Evolutionary conservation across 2,888 invertebrate genomes (phyloP), one percentile per base, ranked within the genome.

Genomic region (Balanococcus diminutus): DNA sequence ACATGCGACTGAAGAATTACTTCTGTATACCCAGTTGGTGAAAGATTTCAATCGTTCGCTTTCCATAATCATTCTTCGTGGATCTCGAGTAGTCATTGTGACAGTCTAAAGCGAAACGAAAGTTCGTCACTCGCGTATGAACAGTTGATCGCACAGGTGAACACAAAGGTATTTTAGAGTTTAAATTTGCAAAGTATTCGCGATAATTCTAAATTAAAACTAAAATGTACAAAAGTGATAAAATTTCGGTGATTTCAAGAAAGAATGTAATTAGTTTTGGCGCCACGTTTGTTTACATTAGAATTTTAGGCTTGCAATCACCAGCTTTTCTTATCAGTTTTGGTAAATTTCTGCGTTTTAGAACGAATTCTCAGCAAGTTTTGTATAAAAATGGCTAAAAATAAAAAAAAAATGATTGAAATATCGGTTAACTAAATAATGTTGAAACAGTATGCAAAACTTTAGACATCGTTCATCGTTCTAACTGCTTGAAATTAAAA

Each of bases 11-110:
- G 42, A 19, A 19, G 39, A 19, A 11, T 79, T 32, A 9, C 51
- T 32, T 46, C 39, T 79, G 19, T 85, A 79, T 2, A 85, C 19
- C 85, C 85, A 85, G 11, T 85, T 75, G 5, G 9, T 79, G 11
- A 79, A 85, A 3, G 75, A 51, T 31, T 85, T 31, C 51, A 85
- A 19, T n/a, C 85, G 46, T 25, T 85, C 75, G 11, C 16, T 19
- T 25, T 79, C 67, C 19, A 51, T 25, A 2, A 85, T 25, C 85
- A 85, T 85, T 5, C 42, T 31, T 11, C 51, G 42, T 14, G 85
- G 79, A 79, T 85, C 32, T 14, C 16, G n/a, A 19, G 32, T 46
- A 14, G 39, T 85, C 85, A 85, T 85, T n/a, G 25, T 72, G 36
- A 31, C 5, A 28, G 25, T 28, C 11, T 8, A 22, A 56, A 11